phyloP scores from a whole-genome alignment of 35 echinoderm and acorn worm species.

The Ophiothrix spiculata region DNA sequence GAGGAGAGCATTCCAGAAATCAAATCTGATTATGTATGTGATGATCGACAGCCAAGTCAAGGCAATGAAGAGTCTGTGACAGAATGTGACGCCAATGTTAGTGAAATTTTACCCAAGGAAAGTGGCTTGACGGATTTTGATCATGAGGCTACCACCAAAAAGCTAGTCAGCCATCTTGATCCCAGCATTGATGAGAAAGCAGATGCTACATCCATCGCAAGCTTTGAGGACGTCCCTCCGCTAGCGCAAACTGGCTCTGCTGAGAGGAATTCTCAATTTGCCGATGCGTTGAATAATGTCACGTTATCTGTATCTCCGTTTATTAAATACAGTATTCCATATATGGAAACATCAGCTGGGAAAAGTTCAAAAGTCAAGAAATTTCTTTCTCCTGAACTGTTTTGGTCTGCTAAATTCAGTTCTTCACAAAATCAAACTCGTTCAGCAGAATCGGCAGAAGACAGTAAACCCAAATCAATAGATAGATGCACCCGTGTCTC shows the following conservation, averaged over 20 bases:
- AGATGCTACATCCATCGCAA: background rate
- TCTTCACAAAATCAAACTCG: background rate
- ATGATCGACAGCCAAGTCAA: no score
- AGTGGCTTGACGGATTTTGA: slow-evolving; percentile 10
- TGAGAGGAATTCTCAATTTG: slow-evolving; percentile 17
- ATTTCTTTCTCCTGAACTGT: slow-evolving; percentile 53
- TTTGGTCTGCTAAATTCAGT: background rate
- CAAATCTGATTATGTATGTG: no score
- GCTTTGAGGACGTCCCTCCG: slow-evolving; percentile 8
- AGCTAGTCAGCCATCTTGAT: slow-evolving; percentile 17
- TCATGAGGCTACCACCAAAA: slow-evolving; percentile 23
- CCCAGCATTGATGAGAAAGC: background rate
- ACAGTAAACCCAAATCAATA: slow-evolving; percentile 21
- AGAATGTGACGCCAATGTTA: no score
- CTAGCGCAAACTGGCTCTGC: background rate
- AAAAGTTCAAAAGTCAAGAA: slow-evolving; percentile 40
- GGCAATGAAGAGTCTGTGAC: no score
- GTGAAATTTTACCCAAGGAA: background rate
- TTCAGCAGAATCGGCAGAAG: slow-evolving; percentile 10
- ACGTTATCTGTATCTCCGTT: slow-evolving; percentile 66
- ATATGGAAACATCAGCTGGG: slow-evolving; percentile 62
- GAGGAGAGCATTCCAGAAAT: no score
- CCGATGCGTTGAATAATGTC: slow-evolving; percentile 28
- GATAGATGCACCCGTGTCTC: slow-evolving; percentile 69
- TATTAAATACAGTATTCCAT: slow-evolving; percentile 45